phyloP scores from a whole-genome alignment of 2,888 invertebrate genomes.

The Apomyelois bistriatella region DNA sequence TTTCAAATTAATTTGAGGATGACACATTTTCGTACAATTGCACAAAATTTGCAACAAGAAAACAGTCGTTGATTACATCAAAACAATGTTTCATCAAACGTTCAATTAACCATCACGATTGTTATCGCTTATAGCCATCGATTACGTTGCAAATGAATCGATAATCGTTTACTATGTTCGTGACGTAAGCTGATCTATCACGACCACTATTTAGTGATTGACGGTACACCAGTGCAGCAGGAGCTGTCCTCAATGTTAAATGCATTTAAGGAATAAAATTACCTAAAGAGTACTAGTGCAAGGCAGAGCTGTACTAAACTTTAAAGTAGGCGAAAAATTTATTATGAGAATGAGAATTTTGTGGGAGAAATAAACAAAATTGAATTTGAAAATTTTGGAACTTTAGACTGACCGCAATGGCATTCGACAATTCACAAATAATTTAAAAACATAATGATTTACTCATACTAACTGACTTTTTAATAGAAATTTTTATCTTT shows the following conservation, averaged over 20 bases:
- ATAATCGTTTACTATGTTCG: constrained; percentile 33
- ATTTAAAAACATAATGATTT: too few species aligned
- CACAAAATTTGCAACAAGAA: not conserved
- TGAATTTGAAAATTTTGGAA: too few species aligned
- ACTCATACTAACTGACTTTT: too few species aligned
- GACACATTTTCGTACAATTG: not conserved
- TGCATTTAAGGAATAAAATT: not conserved
- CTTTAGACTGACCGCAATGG: too few species aligned
- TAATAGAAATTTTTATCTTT: too few species aligned
- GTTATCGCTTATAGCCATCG: constrained; percentile 26
- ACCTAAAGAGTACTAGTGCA: too few species aligned
- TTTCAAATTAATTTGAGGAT: too few species aligned
- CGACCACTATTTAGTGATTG: constrained; percentile 37
- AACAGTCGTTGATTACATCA: not conserved
- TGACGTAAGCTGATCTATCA: constrained; percentile 57
- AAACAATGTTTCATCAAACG: not conserved
- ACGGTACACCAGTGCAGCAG: not conserved
- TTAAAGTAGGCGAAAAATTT: too few species aligned
- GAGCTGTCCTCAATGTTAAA: constrained; percentile 1
- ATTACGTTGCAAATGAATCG: constrained; percentile 46
- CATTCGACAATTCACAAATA: too few species aligned
- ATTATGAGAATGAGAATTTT: too few species aligned
- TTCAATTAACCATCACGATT: constrained; percentile 6
- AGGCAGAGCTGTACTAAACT: too few species aligned
- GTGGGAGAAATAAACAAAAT: too few species aligned